Percentiles rank a stretch among this genome's conserved stretches.
phyloP scores from a whole-genome alignment of 2,888 invertebrate genomes.

The Saturnia pavonia region DNA sequence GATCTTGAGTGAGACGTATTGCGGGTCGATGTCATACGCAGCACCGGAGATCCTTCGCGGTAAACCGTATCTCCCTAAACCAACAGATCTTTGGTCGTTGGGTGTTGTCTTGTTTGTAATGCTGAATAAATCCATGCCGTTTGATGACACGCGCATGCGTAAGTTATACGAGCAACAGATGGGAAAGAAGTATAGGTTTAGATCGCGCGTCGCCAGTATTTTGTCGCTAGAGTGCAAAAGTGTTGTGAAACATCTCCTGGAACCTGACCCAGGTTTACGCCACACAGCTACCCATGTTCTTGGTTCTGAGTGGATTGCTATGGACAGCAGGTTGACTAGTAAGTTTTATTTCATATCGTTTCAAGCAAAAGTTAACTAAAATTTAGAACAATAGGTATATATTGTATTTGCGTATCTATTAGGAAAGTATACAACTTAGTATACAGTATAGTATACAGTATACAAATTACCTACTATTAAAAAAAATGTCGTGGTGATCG shows the following conservation, averaged over 20 bases:
- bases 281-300: conserved; percentile 81
- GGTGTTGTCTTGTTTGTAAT: conserved; percentile 91
- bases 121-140: conserved; percentile 92
- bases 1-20: conserved; percentile 88
- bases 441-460: too few species aligned
- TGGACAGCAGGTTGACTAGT: conserved; percentile 84
- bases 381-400: neutral
- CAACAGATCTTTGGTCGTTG: conserved; percentile 90
- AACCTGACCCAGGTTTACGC: conserved; percentile 84
- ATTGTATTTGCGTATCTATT: too few species aligned
- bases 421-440: too few species aligned
- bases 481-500: too few species aligned
- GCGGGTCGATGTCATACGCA: conserved; percentile 93
- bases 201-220: conserved; percentile 81
- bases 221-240: conserved; percentile 84
- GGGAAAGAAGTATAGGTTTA: conserved; percentile 83
- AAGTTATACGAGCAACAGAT: conserved; percentile 85
- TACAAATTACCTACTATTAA: too few species aligned
- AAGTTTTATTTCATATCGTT: conserved; percentile 36
- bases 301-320: conserved; percentile 84
- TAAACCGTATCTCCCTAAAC: conserved; percentile 86
- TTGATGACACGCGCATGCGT: conserved; percentile 89
- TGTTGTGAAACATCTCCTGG: conserved; percentile 84
- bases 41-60: conserved; percentile 93
- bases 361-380: neutral